Conservation (phyloP, 2,888 invertebrate genomes). For the Rhimphoctona megacephalus region DNA sequence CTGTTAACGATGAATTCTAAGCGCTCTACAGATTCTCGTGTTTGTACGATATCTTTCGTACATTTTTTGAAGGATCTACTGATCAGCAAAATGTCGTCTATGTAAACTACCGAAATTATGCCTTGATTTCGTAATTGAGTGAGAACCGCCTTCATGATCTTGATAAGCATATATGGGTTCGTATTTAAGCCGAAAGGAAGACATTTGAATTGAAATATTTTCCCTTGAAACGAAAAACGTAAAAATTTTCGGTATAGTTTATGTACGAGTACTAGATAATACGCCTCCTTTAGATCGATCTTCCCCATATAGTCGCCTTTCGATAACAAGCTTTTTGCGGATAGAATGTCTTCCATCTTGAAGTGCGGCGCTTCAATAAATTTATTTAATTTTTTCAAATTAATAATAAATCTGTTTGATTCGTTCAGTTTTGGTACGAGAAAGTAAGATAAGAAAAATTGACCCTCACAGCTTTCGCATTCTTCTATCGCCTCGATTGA, state of each 20-base stretch:
- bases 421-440: constrained; percentile 17
- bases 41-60: not conserved
- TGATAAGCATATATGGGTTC: constrained; percentile 7
- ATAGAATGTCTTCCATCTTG: constrained; percentile 34
- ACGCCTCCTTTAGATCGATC: constrained; percentile 27
- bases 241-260: not conserved
- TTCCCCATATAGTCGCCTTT: constrained; percentile 14
- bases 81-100: not conserved
- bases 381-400: constrained; percentile 40
- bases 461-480: constrained; percentile 12
- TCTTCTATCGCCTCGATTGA: constrained; percentile 23
- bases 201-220: constrained; percentile 32
- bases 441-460: constrained; percentile 9
- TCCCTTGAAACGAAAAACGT: constrained; percentile 11
- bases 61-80: not conserved
- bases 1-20: not conserved
- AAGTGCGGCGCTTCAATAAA: constrained; percentile 42
- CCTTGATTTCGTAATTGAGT: not conserved
- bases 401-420: constrained; percentile 30
- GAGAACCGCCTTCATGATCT: not conserved
- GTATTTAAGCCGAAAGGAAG: constrained; percentile 34
- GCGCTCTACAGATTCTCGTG: not conserved
- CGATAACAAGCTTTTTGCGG: constrained; percentile 4
- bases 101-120: not conserved
- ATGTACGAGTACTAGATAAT: constrained; percentile 11